Base-by-base conservation (phyloP, 2,797 vertebrate genomes). In the Melanotaenia maccullochi region DNA sequence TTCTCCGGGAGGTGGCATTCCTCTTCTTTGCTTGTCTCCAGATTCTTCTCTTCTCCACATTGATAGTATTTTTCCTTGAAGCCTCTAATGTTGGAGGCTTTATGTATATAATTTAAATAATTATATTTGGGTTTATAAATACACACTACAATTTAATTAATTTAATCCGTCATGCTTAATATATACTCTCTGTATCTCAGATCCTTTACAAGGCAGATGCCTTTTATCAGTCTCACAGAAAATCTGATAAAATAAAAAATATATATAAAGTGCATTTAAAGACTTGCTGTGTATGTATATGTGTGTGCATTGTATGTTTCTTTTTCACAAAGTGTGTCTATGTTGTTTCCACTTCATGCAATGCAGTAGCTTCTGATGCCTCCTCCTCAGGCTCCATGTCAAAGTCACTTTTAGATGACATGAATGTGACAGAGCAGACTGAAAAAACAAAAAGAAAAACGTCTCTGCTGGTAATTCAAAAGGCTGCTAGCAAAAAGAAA, bases 321-420 rank as follows among this genome's bases (percentile, higher is more conserved):
- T 47, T 28, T 33, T 40, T 12, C 32, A 71, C 24, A 61, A 57
- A 24, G 20, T 61, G 35, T 68, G 54, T 63, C 35, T 78, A 55
- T 67, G 49, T 79, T 62, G 61, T 82, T 69, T 78, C 42, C 59
- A 58, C 57, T 72, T 18, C 63, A 67, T 73, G 76, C 68, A 52
- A 28, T 72, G 76, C 76, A 77, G 75, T 82, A 71, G 72, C 73
- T 69, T 75, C 81, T 76, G 73, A 90, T 79, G 83, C 77, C 49
- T 82, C 63, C 69, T 87, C 87, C 85, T 86, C 79, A 38, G 90
- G 88, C 86, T 77, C 42, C 71, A 66, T 84, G 88, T 90, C 85
- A 87, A 92, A 89, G 81, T 87, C 79, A 81, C 73, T 90, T 89
- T 89, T 60, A 32, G 67, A 81, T 84, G 79, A 90, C 83, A 85